Evolutionary conservation across 2,888 invertebrate genomes (phyloP), one percentile per base, ranked within the genome.

Genomic region (Eupithecia insigniata): DNA sequence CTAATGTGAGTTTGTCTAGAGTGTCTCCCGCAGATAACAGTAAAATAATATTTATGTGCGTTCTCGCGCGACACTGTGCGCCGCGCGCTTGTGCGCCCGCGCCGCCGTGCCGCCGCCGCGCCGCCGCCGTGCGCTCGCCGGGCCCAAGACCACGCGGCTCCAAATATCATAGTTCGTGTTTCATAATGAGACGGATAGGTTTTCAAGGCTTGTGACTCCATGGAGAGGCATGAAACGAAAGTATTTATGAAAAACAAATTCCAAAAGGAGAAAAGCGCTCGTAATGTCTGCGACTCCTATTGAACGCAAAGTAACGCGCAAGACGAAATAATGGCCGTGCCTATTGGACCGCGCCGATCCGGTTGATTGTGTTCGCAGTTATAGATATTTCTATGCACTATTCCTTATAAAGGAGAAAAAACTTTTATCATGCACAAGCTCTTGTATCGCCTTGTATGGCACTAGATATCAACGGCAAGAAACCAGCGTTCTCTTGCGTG

Each of bases 151-250:
- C 85, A 89, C 87, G 89, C 85, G 83, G 84, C 87, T 90, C 85
- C 83, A 85, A 91, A 92, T 91, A 91, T 92, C 91, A 91, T 91
- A 91, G 91, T 88, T 91, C 91, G 90, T 89, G 89, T 93, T 93
- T 92, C 92, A 92, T 93, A 93, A 93, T 91, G 92, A 92, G 90
- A 88, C 81, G 85, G 92, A 93, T 92, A 87, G 85, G 92, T 92
- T 92, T 89, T 89, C 85, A 89, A 88, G 84, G 90, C 81, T 83
- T 87, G 85, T 78, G 72, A 84, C 78, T 82, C 84, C 58, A 84
- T 90, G 88, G 92, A 93, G 92, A 84, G 82, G 91, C 79, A 26
- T 26, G n/a, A 28, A 28, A 0, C 28, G 12, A 58, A 28, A 58
- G 28, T 28, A 28, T 58, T 58, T 58, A 16, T 58, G 3, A 16